Conservation (phyloP, 2,888 invertebrate genomes). For the Drosophila tripunctata region DNA sequence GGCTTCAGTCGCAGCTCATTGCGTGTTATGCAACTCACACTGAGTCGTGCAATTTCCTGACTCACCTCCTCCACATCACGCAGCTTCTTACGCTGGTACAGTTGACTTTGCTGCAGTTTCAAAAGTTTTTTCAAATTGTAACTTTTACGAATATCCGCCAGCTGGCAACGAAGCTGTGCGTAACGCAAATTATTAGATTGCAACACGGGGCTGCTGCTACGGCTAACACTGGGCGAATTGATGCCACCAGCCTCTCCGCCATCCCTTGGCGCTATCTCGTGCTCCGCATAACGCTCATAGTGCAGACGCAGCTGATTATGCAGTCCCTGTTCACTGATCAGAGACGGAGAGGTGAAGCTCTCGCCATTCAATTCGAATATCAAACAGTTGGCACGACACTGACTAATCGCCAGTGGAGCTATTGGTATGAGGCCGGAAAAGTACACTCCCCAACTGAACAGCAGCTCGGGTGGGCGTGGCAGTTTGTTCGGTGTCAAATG, state of each 20-base stretch:
- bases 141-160: slow-evolving; percentile 88
- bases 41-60: slow-evolving; percentile 85
- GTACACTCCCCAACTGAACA: slow-evolving; percentile 93
- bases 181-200: slow-evolving; percentile 82
- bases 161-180: slow-evolving; percentile 84
- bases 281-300: slow-evolving; percentile 68
- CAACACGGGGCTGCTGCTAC: slow-evolving; percentile 76
- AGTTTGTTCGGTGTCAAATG: slow-evolving; percentile 50
- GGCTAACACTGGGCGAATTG: slow-evolving; percentile 80
- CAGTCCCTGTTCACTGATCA: slow-evolving; percentile 73
- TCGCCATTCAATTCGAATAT: slow-evolving; percentile 95
- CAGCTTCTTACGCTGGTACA: slow-evolving; percentile 88
- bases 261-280: slow-evolving; percentile 33
- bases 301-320: slow-evolving; percentile 71
- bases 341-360: slow-evolving; percentile 89
- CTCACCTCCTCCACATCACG: slow-evolving; percentile 86
- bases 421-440: slow-evolving; percentile 91
- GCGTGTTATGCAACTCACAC: slow-evolving; percentile 79
- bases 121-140: slow-evolving; percentile 90
- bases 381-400: slow-evolving; percentile 85
- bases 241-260: slow-evolving; percentile 62
- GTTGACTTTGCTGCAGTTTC: slow-evolving; percentile 88
- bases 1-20: slow-evolving; percentile 69
- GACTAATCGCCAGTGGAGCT: slow-evolving; percentile 50
- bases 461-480: slow-evolving; percentile 85